Conservation (phyloP, 2,113 vertebrate genomes). For the Percopsis transmontana region DNA sequence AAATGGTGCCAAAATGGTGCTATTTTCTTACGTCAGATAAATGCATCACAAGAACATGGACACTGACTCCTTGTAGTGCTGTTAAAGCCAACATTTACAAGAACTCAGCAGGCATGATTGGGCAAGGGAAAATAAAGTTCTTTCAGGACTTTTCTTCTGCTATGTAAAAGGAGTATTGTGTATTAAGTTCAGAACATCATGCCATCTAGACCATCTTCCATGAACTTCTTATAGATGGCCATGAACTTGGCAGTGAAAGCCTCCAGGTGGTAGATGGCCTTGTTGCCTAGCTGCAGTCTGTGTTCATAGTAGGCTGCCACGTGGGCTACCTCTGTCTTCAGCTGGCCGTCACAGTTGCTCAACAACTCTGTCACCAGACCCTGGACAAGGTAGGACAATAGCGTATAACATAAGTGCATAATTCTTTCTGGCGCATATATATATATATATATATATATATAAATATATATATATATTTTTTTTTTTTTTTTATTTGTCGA, state of each 20-base stretch:
- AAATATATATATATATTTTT: too few relatives aligned
- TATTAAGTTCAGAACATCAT: slow-evolving; percentile 89
- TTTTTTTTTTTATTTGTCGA: too few relatives aligned
- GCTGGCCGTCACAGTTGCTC: slow-evolving; percentile 93
- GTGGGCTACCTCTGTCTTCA: slow-evolving; percentile 94
- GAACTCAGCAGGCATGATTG: too few relatives aligned
- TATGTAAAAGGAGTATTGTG: too few relatives aligned
- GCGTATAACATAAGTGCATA: not conserved
- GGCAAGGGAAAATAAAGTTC: too few relatives aligned
- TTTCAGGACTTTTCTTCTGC: not conserved
- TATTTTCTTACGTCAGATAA: too few relatives aligned
- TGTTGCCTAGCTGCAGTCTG: slow-evolving; percentile 91
- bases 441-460: too few relatives aligned
- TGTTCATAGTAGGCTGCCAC: slow-evolving; percentile 95
- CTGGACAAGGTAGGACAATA: slow-evolving; percentile 63
- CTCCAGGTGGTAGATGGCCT: slow-evolving; percentile 97
- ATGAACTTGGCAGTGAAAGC: slow-evolving; percentile 98
- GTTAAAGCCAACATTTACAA: too few relatives aligned
- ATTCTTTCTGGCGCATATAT: too few relatives aligned
- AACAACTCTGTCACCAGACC: slow-evolving; percentile 90
- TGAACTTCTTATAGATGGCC: slow-evolving; percentile 98
- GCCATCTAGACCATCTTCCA: slow-evolving; percentile 96
- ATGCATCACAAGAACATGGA: too few relatives aligned
- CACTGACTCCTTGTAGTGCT: too few relatives aligned
- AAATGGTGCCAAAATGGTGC: too few relatives aligned